A percentile compares a stretch with the other conserved stretches of the same genome.
These are phyloP conservation scores for Pyrochroa serraticornis DNA, from an alignment of 2,888 invertebrate species.

Conservation along the genomic window DNA sequence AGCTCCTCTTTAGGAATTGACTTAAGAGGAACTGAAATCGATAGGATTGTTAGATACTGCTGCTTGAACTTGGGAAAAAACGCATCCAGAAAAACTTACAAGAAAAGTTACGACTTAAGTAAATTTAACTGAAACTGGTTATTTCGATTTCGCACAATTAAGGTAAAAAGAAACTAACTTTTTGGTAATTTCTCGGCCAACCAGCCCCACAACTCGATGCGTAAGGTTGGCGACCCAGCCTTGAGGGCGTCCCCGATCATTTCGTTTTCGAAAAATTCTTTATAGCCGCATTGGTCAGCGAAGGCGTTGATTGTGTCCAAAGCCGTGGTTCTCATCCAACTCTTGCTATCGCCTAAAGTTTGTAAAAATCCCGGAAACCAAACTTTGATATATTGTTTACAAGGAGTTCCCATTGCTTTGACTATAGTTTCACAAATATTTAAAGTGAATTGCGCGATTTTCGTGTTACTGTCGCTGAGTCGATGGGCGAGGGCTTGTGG, in stretches of 20 bases:
- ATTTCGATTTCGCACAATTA: neutral
- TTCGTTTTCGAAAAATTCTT: slow-evolving; percentile 86
- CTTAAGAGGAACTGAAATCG: slow-evolving; percentile 67
- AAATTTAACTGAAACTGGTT: neutral
- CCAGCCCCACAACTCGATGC: slow-evolving; percentile 86
- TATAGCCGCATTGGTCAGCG: slow-evolving; percentile 81
- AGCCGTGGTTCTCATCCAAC: slow-evolving; percentile 80
- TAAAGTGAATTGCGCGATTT: slow-evolving; percentile 83
- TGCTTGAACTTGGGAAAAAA: neutral
- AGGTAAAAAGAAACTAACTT: slow-evolving; percentile 55
- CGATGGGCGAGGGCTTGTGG: slow-evolving; percentile 79
- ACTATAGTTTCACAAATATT: slow-evolving; percentile 84
- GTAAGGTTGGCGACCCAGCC: slow-evolving; percentile 80
- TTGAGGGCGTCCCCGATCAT: slow-evolving; percentile 88
- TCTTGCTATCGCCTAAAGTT: slow-evolving; percentile 76
- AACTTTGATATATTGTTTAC: slow-evolving; percentile 78
- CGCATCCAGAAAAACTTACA: too few relatives aligned
- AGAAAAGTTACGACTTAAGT: too few relatives aligned
- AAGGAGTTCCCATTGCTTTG: slow-evolving; percentile 80
- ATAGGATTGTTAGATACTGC: slow-evolving; percentile 2
- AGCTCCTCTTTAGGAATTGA: slow-evolving; percentile 84
- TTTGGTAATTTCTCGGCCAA: slow-evolving; percentile 79
- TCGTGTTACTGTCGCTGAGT: slow-evolving; percentile 89
- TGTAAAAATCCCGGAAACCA: slow-evolving; percentile 88
- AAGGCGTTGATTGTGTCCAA: slow-evolving; percentile 85